Conservation (phyloP, 2,113 vertebrate species). For the sheep (Ovis aries) region DNA sequence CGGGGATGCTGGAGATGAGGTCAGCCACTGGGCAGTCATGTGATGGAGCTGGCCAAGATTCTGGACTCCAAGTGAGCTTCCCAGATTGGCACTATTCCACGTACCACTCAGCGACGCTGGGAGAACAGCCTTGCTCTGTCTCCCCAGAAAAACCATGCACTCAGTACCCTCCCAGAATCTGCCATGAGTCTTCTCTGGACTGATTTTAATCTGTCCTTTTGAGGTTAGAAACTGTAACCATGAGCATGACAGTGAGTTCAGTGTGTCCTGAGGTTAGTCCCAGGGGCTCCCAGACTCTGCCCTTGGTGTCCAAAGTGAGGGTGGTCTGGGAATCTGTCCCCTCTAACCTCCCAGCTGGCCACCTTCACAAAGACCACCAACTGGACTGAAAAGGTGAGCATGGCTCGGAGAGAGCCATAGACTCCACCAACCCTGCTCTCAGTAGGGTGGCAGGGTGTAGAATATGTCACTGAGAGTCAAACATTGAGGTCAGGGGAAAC, state of each 20-base stretch:
- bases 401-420: no score
- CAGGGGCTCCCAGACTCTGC: background rate
- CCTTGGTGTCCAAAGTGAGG: background rate
- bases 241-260: background rate
- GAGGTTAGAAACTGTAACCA: background rate
- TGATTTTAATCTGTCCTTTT: background rate
- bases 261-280: no score
- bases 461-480: no score
- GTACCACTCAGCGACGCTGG: accelerated
- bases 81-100: accelerated
- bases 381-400: accelerated
- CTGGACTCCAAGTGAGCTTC: background rate
- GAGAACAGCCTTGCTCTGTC: no score
- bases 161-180: background rate
- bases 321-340: background rate
- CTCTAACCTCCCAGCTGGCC: accelerated
- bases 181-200: background rate
- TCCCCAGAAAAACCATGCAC: background rate
- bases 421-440: background rate
- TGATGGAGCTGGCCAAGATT: background rate
- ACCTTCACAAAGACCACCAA: no score
- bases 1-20: background rate
- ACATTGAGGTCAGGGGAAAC: accelerated
- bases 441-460: background rate
- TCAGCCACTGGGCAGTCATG: background rate